Evolutionary conservation across 2,888 invertebrate genomes (phyloP), one percentile per base, ranked within the genome.

Genomic region (Norana najaformis): DNA sequence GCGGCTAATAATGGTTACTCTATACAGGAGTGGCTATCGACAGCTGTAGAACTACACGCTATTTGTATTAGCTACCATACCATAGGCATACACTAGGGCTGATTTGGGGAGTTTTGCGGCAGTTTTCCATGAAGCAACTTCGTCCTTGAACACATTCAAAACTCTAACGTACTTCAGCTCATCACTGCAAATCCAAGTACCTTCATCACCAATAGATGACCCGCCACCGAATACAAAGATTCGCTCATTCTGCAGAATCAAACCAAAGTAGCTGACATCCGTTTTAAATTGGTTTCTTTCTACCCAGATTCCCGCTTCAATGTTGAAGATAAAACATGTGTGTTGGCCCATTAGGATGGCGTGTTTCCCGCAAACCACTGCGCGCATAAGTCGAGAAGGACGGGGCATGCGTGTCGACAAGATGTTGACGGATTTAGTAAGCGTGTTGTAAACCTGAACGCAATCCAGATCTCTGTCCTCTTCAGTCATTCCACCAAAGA

Each of bases 191-290:
- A n/a, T 69, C 69, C 69, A 69, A 69, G 69, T 69, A n/a, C n/a
- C n/a, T 30, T 69, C 0, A 13, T 69, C 69, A 69, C 69, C 13
- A 8, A 69, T 1, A n/a, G 69, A n/a, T 69, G 69, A 69, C 30
- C 69, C 14, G 8, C 69, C 69, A 13, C 69, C 69, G n/a, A 30
- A 30, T 4, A 69, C 69, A 16, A 69, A 69, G 69, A 69, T n/a
- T 11, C 69, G 69, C 11, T 69, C 69, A 69, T 69, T 69, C 30
- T 69, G 30, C n/a, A 69, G 69, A n/a, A n/a, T n/a, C 69, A 69
- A 69, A 69, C 69, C 69, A n/a, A 69, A 69, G 69, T 69, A 69
- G n/a, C n/a, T 69, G 69, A 69, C 69, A 69, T 69, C 69, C 69
- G 69, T n/a, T 69, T 69, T 69, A 11, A 69, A 69, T n/a, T 69